Conservation (phyloP, 2,113 vertebrate species). For the Xiphias gladius region DNA sequence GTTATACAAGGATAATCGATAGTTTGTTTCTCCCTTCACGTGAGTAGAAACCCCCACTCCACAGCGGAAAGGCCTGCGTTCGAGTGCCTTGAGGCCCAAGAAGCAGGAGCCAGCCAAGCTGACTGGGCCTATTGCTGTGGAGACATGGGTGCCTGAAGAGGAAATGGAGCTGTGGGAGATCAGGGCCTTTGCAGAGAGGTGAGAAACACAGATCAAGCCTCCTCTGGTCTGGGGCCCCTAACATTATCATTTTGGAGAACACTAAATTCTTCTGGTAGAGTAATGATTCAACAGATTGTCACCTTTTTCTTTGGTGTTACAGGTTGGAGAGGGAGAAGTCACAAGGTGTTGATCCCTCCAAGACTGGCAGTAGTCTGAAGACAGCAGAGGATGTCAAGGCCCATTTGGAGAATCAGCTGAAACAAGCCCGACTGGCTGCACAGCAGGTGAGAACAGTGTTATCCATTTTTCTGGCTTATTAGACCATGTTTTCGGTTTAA, state of each 20-base stretch:
- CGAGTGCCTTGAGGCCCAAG: conserved; percentile 95
- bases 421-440: conserved; percentile 90
- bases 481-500: not conserved
- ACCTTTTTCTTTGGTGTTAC: conserved; percentile 42
- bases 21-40: not conserved
- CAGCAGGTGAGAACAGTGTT: conserved; percentile 86
- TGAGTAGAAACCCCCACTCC: conserved; percentile 93
- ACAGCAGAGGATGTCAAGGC: conserved; percentile 89
- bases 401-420: conserved; percentile 91
- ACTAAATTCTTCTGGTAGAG: not conserved
- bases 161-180: conserved; percentile 99
- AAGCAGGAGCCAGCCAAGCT: conserved; percentile 96
- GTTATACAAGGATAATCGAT: not conserved
- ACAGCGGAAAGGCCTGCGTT: conserved; percentile 88
- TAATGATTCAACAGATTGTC: not conserved
- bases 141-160: conserved; percentile 97
- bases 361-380: conserved; percentile 89
- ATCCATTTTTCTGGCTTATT: not conserved
- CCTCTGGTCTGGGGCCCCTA: not conserved
- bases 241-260: not conserved
- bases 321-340: conserved; percentile 98
- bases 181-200: conserved; percentile 97
- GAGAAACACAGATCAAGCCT: not conserved
- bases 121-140: conserved; percentile 94
- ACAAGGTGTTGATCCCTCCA: conserved; percentile 92